Percentiles rank a stretch among this genome's conserved stretches.
Conservation (phyloP, 2,888 invertebrate genomes). For the Phasia obesa region DNA sequence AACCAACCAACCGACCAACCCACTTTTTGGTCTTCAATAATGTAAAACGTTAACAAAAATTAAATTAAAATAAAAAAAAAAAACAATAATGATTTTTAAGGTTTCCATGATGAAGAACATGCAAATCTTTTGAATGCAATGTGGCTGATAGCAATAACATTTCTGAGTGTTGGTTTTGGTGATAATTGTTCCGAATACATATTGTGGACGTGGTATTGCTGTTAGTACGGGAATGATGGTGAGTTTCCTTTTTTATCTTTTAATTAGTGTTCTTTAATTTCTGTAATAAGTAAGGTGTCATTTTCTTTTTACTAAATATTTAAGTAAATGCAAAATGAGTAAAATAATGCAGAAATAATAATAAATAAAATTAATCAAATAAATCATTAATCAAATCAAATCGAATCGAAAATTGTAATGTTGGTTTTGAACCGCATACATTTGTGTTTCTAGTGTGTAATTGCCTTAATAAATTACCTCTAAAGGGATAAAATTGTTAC, state of each 20-base stretch:
- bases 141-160: conserved; percentile 99
- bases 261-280: neutral
- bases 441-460: too few species aligned
- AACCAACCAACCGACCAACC: conserved; percentile 35
- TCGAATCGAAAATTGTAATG: too few species aligned
- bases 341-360: too few species aligned
- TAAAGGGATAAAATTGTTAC: too few species aligned
- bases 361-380: too few species aligned
- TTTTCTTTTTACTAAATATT: too few species aligned
- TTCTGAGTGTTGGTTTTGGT: conserved; percentile 99
- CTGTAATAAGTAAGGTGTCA: neutral
- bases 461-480: too few species aligned
- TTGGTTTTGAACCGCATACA: too few species aligned
- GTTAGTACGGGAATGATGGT: conserved; percentile 99
- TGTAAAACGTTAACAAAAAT: conserved; percentile 23
- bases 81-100: conserved; percentile 83
- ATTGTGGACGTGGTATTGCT: conserved; percentile 99
- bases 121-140: conserved; percentile 99
- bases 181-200: conserved; percentile 99
- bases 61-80: neutral
- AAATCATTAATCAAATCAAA: too few species aligned
- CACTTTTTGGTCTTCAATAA: conserved; percentile 25
- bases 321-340: neutral
- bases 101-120: conserved; percentile 99
- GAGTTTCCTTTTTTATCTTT: conserved; percentile 83